phyloP scores from a whole-genome alignment of 2,888 invertebrate species.

The Plebejus argus region DNA sequence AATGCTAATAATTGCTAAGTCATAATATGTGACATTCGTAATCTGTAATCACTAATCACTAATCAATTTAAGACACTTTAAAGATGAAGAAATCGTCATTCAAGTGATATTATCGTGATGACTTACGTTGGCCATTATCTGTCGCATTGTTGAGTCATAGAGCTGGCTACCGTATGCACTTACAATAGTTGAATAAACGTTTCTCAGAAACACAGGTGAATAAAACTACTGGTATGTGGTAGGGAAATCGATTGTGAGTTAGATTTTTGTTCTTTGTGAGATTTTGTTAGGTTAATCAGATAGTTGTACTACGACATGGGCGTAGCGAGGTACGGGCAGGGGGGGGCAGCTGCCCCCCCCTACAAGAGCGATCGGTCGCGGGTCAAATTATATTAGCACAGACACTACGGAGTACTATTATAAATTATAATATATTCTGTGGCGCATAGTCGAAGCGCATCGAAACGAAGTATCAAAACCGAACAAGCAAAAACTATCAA shows the following conservation, averaged over 20 bases:
- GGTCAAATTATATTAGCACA: no score
- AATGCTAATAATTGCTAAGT: no score
- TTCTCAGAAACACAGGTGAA: constrained; percentile 29
- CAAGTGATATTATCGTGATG: not conserved
- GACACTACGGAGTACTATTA: no score
- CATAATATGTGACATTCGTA: not conserved
- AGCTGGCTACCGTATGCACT: constrained; percentile 18
- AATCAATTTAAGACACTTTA: not conserved
- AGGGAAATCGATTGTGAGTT: not conserved
- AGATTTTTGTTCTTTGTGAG: not conserved
- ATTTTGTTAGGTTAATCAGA: not conserved
- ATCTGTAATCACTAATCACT: no score
- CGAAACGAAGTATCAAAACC: no score
- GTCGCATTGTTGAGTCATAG: constrained; percentile 25
- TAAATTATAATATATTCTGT: no score
- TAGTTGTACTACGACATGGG: not conserved
- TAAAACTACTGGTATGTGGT: constrained; percentile 21
- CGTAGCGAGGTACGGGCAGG: no score
- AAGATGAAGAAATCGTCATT: not conserved
- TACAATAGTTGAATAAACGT: constrained; percentile 11
- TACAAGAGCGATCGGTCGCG: no score
- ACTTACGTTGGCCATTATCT: constrained; percentile 16
- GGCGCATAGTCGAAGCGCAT: no score
- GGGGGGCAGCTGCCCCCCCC: no score
- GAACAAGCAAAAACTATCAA: no score